Base-by-base conservation (phyloP, 2,888 invertebrate species). In the Eupithecia exiguata region DNA sequence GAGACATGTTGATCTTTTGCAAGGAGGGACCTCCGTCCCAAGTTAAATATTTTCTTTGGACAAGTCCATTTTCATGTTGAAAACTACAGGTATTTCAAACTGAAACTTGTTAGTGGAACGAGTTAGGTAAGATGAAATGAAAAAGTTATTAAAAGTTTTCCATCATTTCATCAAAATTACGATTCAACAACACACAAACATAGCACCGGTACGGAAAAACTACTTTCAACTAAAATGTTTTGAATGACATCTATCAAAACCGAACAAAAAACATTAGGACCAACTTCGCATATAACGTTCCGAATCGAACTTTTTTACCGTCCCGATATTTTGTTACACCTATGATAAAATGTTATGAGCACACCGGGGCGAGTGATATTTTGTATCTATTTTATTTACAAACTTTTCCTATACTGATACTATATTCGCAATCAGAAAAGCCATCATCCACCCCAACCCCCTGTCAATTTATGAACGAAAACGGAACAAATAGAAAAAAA, bases 1-100 rank as follows among this genome's bases (percentile, higher is more conserved):
- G 85, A 90, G 88, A 92, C 93, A 93, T 94, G 94, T 94, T 94
- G 94, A 93, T 94, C 94, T 94, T 94, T 89, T 84, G 82, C 81
- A 86, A 87, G 83, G 83, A 84, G 84, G 78, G 79, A 86, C 78
- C 70, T n/a, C 81, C 77, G 84, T 84, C 85, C 87, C 84, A 86
- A 91, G 91, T 88, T 91, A 90, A 58, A 92, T 92, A 90, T 93
- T 93, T 91, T 92, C 91, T 92, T 92, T 89, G 78, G 79, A 75
- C 79, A 81, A 86, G 80, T 84, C 79, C 81, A 80, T 77, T 82
- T 81, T 69, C 76, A 78, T 77, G 70, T 36, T 69, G 68, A 46
- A 74, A 73, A 74, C 68, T 79, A 75, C 68, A 80, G 79, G 78
- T 81, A 74, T 76, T 75, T 68, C 61, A 70, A 72, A 75, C 46